Conservation (phyloP, 1,140 invertebrate genomes). For the Littorina saxatilis region DNA sequence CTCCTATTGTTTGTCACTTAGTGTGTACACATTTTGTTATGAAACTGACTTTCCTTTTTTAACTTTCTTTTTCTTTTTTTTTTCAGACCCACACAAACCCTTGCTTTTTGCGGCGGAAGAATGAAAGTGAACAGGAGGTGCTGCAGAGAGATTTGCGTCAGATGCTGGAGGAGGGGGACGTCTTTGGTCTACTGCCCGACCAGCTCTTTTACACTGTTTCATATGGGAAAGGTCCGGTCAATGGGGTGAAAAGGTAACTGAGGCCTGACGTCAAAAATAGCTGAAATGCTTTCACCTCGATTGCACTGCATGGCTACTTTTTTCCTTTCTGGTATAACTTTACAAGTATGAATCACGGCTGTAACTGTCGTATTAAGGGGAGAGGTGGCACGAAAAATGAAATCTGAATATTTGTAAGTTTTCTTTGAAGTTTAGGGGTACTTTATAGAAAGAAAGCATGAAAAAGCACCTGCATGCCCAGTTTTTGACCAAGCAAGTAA, state of each 20-base stretch:
- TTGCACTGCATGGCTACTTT: too few species aligned
- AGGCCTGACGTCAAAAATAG: too few species aligned
- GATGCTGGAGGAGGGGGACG: constrained; percentile 61
- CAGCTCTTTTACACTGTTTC: constrained; percentile 59
- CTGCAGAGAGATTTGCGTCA: constrained; percentile 65
- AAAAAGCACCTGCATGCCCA: too few species aligned
- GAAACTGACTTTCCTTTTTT: neutral
- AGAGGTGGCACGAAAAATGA: too few species aligned
- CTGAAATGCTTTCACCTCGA: too few species aligned
- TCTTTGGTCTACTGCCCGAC: constrained; percentile 70
- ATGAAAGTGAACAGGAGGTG: constrained; percentile 40
- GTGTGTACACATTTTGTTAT: neutral
- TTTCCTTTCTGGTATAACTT: too few species aligned
- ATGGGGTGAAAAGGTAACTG: constrained; percentile 34
- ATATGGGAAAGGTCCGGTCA: constrained; percentile 34
- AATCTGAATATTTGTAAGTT: too few species aligned
- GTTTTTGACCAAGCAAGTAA: too few species aligned
- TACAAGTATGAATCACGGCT: too few species aligned
- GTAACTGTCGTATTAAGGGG: too few species aligned
- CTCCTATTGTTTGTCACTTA: neutral
- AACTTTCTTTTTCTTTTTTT: neutral
- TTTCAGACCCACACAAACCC: constrained; percentile 73
- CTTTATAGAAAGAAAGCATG: too few species aligned
- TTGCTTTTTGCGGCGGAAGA: constrained; percentile 65
- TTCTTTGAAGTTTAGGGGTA: too few species aligned